phyloP scores from a whole-genome alignment of 2,888 invertebrate genomes.

The Athetis lepigone region DNA sequence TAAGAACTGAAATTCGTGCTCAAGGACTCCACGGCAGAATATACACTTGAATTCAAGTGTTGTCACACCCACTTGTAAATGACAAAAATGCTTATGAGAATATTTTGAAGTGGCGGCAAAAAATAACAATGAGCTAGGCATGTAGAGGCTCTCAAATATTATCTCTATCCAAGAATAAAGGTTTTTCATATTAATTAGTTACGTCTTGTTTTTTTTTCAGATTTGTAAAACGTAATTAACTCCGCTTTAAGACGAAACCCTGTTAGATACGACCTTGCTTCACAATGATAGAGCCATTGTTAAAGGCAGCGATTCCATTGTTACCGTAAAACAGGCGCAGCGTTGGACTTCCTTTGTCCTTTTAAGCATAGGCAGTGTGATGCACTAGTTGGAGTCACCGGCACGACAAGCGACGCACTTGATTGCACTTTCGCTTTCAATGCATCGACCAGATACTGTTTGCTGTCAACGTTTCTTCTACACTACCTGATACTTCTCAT shows the following conservation, averaged over 20 bases:
- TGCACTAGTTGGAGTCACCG: conserved; percentile 61
- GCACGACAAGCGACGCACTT: conserved; percentile 68
- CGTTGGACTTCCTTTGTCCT: conserved; percentile 75
- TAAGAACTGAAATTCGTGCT: conserved; percentile 68
- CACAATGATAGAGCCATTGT: conserved; percentile 41
- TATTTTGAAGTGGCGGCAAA: conserved; percentile 47
- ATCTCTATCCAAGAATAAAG: conserved; percentile 15
- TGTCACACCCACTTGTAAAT: conserved; percentile 46
- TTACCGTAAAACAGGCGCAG: conserved; percentile 61
- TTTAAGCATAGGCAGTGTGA: conserved; percentile 67
- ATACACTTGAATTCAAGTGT: conserved; percentile 56
- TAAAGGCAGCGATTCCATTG: conserved; percentile 52
- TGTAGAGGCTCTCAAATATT: conserved; percentile 20
- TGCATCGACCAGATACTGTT: conserved; percentile 65
- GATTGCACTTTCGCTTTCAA: conserved; percentile 86
- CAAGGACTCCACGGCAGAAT: conserved; percentile 62
- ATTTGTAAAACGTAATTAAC: conserved; percentile 11
- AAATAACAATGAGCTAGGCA: conserved; percentile 53
- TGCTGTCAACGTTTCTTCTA: conserved; percentile 45
- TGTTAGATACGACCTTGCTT: conserved; percentile 31
- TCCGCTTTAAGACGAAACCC: conserved; percentile 25
- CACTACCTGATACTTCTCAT: conserved; percentile 45
- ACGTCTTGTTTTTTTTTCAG: conserved; percentile 20
- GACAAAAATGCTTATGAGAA: conserved; percentile 52
- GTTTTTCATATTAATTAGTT: conserved; percentile 10